Percentiles rank a stretch among this genome's conserved stretches.
These are phyloP conservation scores for Periparus ater DNA, from an alignment of 2,797 vertebrate genomes.

Conservation along the genomic window DNA sequence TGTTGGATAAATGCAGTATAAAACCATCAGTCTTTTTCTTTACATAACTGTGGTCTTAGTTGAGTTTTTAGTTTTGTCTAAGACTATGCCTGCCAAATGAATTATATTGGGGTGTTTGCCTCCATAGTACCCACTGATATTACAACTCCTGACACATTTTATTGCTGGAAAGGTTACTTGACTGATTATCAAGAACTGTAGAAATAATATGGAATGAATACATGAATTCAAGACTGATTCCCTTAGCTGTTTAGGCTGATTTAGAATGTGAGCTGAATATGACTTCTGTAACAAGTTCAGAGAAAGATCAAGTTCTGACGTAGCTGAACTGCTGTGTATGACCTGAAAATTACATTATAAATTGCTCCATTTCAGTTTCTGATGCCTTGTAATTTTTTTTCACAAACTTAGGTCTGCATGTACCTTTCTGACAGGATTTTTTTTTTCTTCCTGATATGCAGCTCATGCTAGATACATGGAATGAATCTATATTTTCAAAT, in stretches of 20 bases:
- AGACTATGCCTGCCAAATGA: not conserved
- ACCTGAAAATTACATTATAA: not conserved
- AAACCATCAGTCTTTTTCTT: not conserved
- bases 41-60: not conserved
- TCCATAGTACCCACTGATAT: not conserved
- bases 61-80: not conserved
- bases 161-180: not conserved
- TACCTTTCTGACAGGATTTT: constrained; percentile 13
- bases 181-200: not conserved
- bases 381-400: not conserved
- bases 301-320: not conserved
- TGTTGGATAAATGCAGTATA: not conserved
- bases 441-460: constrained; percentile 50
- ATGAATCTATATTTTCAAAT: constrained; percentile 98
- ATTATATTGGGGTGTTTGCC: not conserved
- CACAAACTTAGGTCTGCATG: not conserved
- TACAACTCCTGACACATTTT: not conserved
- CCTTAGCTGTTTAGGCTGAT: not conserved
- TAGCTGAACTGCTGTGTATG: not conserved
- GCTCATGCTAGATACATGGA: constrained; percentile 98
- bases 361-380: not conserved
- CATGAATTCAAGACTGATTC: not conserved
- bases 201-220: not conserved
- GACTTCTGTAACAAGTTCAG: not conserved
- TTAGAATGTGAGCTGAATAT: not conserved